Base-by-base conservation (phyloP, 2,888 invertebrate genomes). In the Aethes cnicana region DNA sequence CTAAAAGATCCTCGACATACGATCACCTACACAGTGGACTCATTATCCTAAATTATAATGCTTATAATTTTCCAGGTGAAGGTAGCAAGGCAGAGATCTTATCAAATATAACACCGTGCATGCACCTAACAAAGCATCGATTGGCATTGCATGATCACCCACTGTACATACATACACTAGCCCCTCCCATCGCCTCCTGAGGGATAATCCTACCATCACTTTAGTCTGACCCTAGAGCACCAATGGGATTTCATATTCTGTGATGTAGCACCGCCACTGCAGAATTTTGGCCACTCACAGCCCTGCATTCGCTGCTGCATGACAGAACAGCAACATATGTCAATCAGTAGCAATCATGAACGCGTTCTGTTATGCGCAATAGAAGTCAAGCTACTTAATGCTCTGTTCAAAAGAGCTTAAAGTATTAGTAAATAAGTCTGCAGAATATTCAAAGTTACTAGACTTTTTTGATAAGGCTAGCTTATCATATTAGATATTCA, bases 171-270 rank as follows among this genome's bases (percentile, higher is more conserved):
- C 66, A 77, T 69, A 67, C 61, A 39, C 49, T 67, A 77, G 81
- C 81, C 82, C 84, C 76, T 72, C 85, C 85, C 84, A 77, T 69
- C 79, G 78, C 82, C 82, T 85, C 81, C 84, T 70, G 62, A 63
- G n/a, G n/a, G 47, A 41, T 49, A 46, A 43, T 41, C 32, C 21
- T n/a, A 32, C 20, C 41, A 9, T 26, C 52, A 44, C n/a, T n/a
- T 43, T 36, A 26, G 11, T 20, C 21, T 39, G 23, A 32, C 28
- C 9, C 30, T 26, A 39, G 32, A 25, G 17, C 23, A 52, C 46
- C 26, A 37, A 37, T 25, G 12, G 16, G 37, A 23, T 23, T 12
- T 21, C 37, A 14, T 37, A 8, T n/a, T 12, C n/a, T 14, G 23
- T n/a, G 14, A 4, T 11, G 8, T 30, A 14, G 14, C 30, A 9